Evolutionary conservation across 2,888 invertebrate genomes (phyloP), one percentile per base, ranked within the genome.

Genomic region (Drosophila ezoana): DNA sequence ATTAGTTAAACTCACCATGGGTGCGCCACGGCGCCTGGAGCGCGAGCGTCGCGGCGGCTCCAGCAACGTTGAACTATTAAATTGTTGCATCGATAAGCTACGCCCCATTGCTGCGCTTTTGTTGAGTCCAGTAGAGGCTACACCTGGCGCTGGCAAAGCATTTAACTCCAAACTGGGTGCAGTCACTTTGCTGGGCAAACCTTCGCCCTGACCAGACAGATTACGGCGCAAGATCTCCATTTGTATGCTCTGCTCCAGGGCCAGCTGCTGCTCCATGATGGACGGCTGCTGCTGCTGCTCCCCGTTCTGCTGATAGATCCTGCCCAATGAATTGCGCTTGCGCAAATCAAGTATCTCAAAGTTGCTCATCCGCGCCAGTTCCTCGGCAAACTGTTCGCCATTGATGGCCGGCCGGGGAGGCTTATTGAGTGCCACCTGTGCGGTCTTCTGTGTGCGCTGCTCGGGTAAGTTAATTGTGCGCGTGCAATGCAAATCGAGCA

Each of bases 321-420:
- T 48, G 5, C 82, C 88, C 48, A 78, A 6, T 13, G 90, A 91
- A 51, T 87, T 89, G 1, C 89, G 89, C 58, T 81, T 91, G 1
- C 90, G 84, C 33, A 91, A 70, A 71, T 91, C 90, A 5, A 91
- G 62, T 58, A 90, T 89, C 56, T 91, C 86, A 54, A 75, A 69
- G 54, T 91, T 81, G 40, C 80, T 90, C 76, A 91, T 77, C 2
- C 83, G 76, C 4, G 63, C 54, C 56, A 90, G 56, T 32, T 90
- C 90, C 3, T 63, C 40, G 4, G 91, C 90, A 47, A 87, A 89
- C 41, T 68, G 51, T 60, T 91, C 91, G 4, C 89, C 90, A 69
- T 89, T 91, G 43, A 90, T 80, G 1, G 90, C 78, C 9, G 61
- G 61, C 23, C 69, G 67, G 0, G 81, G 76, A 0, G 89, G 79